Percentiles rank a stretch among this genome's conserved stretches.
These are phyloP conservation scores for Diaprepes abbreviatus DNA, from an alignment of 2,888 invertebrate species.

Conservation along the genomic window DNA sequence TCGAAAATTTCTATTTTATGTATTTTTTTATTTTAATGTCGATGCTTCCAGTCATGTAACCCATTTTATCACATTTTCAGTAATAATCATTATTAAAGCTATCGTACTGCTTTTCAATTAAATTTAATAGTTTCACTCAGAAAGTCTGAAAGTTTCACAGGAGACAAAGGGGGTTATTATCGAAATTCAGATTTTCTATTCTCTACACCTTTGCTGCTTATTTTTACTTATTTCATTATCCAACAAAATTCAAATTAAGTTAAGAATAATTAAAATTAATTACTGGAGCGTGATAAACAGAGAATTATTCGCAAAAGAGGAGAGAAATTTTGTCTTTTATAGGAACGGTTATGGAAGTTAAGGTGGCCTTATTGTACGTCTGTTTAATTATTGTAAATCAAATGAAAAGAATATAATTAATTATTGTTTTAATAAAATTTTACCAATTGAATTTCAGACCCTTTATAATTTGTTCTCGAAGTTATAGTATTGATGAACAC, in stretches of 20 bases:
- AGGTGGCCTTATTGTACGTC: background rate
- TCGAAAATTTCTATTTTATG: no score
- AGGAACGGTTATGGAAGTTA: background rate
- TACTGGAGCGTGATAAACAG: constrained; percentile 24
- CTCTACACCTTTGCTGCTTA: background rate
- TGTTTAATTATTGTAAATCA: background rate
- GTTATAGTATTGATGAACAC: no score
- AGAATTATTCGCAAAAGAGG: constrained; percentile 9
- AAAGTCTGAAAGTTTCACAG: background rate
- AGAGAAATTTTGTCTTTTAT: constrained; percentile 5
- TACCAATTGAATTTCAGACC: no score
- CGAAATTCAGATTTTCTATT: background rate
- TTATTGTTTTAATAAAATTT: no score
- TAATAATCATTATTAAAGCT: no score
- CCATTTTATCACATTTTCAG: no score
- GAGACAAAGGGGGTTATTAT: background rate
- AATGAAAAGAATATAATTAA: no score
- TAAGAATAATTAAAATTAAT: constrained; percentile 36
- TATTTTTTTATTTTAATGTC: no score
- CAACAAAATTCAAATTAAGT: constrained; percentile 25
- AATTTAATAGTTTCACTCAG: no score
- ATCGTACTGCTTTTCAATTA: no score
- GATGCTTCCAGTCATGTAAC: no score
- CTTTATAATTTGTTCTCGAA: no score
- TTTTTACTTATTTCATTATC: background rate